Conservation (phyloP, 2,888 invertebrate genomes). For the Nebria brevicollis region DNA sequence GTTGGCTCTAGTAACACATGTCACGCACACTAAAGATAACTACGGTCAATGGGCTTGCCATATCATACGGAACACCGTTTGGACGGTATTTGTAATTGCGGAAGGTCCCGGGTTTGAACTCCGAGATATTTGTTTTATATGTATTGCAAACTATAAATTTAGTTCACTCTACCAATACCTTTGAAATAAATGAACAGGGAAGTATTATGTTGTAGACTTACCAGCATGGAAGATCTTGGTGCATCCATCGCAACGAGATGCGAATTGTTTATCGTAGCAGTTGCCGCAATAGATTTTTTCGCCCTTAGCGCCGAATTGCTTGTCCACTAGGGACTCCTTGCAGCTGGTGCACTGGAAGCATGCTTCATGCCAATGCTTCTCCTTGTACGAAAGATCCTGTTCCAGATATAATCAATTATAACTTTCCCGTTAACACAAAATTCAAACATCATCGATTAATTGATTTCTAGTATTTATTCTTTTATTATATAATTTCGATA, state of each 20-base stretch:
- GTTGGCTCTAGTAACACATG: conserved; percentile 4
- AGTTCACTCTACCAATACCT: not conserved
- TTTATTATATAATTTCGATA: too few species aligned
- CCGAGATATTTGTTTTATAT: not conserved
- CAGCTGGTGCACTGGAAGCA: conserved; percentile 99
- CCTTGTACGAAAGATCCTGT: conserved; percentile 99
- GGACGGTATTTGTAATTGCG: not conserved
- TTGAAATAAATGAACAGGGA: too few species aligned
- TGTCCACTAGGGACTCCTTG: conserved; percentile 97
- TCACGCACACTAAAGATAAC: conserved; percentile 12
- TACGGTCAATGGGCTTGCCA: conserved; percentile 16
- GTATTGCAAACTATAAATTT: not conserved
- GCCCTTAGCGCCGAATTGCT: conserved; percentile 99
- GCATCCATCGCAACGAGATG: conserved; percentile 98
- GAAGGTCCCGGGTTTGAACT: not conserved
- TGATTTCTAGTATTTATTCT: too few species aligned
- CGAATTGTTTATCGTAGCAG: conserved; percentile 99
- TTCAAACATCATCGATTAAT: too few species aligned
- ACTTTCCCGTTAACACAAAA: not conserved
- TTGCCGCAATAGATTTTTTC: conserved; percentile 99
- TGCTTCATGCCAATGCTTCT: conserved; percentile 99
- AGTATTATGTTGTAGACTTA: conserved; percentile 65
- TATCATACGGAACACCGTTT: not conserved
- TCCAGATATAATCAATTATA: conserved; percentile 34
- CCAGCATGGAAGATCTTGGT: conserved; percentile 99